Evolutionary conservation across 2,113 vertebrate genomes (phyloP).

Genomic region (Chitala chitala): DNA sequence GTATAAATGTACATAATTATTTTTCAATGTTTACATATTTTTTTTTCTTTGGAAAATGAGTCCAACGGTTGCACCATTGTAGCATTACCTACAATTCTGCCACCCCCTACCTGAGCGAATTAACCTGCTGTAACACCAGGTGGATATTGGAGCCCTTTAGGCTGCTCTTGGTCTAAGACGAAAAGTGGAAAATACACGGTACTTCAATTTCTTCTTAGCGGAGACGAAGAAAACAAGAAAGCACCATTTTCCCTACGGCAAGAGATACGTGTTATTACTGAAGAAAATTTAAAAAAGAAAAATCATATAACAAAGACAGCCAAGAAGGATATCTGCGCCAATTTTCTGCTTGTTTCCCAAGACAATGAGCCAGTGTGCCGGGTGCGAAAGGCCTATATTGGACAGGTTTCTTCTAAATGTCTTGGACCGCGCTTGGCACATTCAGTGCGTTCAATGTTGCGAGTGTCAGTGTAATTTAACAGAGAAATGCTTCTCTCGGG

Average conservation of each 20-base stretch:
- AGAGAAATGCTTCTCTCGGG: conserved; percentile 96
- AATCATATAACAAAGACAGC: not conserved
- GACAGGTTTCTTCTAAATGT: conserved; percentile 96
- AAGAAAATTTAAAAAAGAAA: too few species aligned
- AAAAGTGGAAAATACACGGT: too few species aligned
- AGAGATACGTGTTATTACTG: too few species aligned
- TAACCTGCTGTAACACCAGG: not conserved
- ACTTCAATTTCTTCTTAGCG: not conserved
- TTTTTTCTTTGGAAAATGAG: not conserved
- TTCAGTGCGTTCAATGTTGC: conserved; percentile 95
- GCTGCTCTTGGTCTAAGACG: not conserved
- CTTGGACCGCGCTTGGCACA: conserved; percentile 96
- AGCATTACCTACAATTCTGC: not conserved
- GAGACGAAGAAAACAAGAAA: not conserved
- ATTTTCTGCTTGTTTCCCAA: conserved; percentile 60
- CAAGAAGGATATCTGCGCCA: too few species aligned
- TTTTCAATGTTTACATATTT: not conserved
- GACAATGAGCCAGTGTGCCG: conserved; percentile 94
- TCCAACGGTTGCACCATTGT: not conserved
- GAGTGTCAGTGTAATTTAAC: conserved; percentile 97
- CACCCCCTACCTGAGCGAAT: not conserved
- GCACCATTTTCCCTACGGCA: too few species aligned
- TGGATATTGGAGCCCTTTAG: not conserved
- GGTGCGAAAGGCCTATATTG: conserved; percentile 93
- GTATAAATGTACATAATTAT: not conserved